Conservation (phyloP, 2,888 invertebrate species). For the Drosophila tripunctata region DNA sequence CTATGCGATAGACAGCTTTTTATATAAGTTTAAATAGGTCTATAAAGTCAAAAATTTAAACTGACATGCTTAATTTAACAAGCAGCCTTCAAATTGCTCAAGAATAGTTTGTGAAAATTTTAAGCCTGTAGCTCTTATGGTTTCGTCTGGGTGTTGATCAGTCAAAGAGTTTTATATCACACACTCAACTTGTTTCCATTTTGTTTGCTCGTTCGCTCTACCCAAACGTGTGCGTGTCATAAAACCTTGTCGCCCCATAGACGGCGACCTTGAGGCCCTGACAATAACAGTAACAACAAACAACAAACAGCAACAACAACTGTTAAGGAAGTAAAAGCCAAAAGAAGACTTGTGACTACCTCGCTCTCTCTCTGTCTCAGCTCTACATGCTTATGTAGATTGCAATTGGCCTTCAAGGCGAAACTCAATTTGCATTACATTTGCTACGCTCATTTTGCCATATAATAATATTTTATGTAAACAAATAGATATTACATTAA, state of each 20-base stretch:
- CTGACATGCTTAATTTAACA: too few relatives aligned
- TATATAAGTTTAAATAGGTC: too few relatives aligned
- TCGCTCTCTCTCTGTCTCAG: too few relatives aligned
- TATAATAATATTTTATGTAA: constrained; percentile 54
- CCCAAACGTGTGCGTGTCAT: constrained; percentile 67
- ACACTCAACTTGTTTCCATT: constrained; percentile 5
- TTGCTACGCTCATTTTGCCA: constrained; percentile 42
- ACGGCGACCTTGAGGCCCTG: constrained; percentile 51
- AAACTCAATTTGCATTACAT: constrained; percentile 77
- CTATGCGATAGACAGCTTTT: too few relatives aligned
- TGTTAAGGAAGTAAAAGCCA: not conserved
- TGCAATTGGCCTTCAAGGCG: constrained; percentile 42
- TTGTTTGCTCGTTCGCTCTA: not conserved
- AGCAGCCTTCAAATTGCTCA: too few relatives aligned
- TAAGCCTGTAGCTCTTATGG: too few relatives aligned
- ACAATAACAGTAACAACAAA: constrained; percentile 3
- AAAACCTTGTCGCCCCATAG: constrained; percentile 59
- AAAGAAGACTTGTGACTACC: constrained; percentile 29
- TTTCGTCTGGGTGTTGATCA: too few relatives aligned
- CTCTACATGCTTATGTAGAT: constrained; percentile 30
- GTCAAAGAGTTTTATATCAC: too few relatives aligned
- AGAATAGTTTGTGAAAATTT: too few relatives aligned
- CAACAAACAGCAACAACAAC: constrained; percentile 4
- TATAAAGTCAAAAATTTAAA: too few relatives aligned
- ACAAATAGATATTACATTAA: constrained; percentile 52